phyloP scores from a whole-genome alignment of 2,888 invertebrate genomes.

The Lycaena phlaeas region DNA sequence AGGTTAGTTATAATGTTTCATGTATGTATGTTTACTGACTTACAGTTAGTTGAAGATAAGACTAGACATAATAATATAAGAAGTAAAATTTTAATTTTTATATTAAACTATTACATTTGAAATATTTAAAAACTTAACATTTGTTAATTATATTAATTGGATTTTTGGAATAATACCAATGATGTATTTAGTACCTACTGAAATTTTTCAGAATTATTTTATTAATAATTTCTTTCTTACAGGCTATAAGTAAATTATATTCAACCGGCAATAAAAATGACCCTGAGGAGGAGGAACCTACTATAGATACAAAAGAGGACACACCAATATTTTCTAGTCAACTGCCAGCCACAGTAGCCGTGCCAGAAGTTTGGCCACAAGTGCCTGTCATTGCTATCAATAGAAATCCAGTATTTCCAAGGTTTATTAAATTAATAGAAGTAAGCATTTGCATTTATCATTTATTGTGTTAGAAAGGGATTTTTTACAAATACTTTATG shows the following conservation, averaged over 20 bases:
- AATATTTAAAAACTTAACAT: too few species aligned
- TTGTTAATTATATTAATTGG: too few species aligned
- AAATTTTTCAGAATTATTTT: too few species aligned
- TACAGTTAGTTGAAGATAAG: too few species aligned
- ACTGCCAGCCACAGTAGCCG: conserved; percentile 89
- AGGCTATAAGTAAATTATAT: conserved; percentile 35
- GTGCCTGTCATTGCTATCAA: conserved; percentile 95
- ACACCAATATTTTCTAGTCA: conserved; percentile 66
- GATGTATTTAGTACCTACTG: too few species aligned
- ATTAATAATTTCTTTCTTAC: too few species aligned
- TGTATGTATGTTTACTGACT: background rate
- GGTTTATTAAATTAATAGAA: conserved; percentile 98
- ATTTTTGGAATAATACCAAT: too few species aligned
- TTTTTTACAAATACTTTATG: background rate
- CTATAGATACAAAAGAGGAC: conserved; percentile 40
- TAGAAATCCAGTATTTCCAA: conserved; percentile 96
- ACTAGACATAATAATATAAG: too few species aligned
- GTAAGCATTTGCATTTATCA: conserved; percentile 52
- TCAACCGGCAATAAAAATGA: conserved; percentile 49
- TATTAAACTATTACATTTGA: too few species aligned
- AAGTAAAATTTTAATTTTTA: too few species aligned
- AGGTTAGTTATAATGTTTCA: conserved; percentile 14
- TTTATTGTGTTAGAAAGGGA: background rate
- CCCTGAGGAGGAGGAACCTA: conserved; percentile 49
- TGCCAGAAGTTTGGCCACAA: conserved; percentile 97